Base-by-base conservation (phyloP, 2,797 vertebrate species). In the Knipowitschia caucasica region DNA sequence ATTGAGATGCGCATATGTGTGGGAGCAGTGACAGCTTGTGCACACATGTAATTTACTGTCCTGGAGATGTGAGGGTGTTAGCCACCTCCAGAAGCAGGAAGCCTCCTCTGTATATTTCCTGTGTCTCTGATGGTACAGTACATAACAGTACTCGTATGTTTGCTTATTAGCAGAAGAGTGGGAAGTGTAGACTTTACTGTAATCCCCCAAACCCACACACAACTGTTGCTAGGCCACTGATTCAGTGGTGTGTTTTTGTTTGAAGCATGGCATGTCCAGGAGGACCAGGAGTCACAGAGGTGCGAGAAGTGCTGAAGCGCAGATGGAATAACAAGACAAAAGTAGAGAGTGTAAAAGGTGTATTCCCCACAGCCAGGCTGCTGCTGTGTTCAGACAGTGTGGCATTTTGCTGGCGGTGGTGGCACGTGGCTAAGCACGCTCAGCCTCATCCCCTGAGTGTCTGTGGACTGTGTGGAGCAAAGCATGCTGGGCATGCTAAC, bases 141-240 rank as follows among this genome's bases (percentile, higher is more conserved):
- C 56, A 15, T 31, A 50, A 62, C 53, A 60, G 53, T 33, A 26
- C 45, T 65, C 49, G 54, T 6, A 11, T 46, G 26, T 46, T 46
- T 29, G 45, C 29, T 47, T 47, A 31, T 47, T 47, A 47, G 45
- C 27, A 12, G 10, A 47, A 55, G 50, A 69, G 62, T 59, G 18
- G 45, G 36, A 69, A 66, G 59, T 53, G 42, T 69, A 57, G 51
- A 39, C 64, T 49, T 38, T 29, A 45, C 25, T 29, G 56, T 63
- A 63, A 71, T 70, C 55, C 54, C 47, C 46, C 27, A 43, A 55
- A 53, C 64, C 64, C 76, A 47, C 53, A 55, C 21, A 42, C 50
- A 59, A 66, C 71, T 73, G 73, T 81, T 78, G 81, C 75, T 78
- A 78, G 77, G 82, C 75, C 71, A 70, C 75, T 66, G 33, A 55